A percentile compares a stretch with the other conserved stretches of the same genome.
phyloP scores from a whole-genome alignment of 1,140 invertebrate species.

The Apis florea region DNA sequence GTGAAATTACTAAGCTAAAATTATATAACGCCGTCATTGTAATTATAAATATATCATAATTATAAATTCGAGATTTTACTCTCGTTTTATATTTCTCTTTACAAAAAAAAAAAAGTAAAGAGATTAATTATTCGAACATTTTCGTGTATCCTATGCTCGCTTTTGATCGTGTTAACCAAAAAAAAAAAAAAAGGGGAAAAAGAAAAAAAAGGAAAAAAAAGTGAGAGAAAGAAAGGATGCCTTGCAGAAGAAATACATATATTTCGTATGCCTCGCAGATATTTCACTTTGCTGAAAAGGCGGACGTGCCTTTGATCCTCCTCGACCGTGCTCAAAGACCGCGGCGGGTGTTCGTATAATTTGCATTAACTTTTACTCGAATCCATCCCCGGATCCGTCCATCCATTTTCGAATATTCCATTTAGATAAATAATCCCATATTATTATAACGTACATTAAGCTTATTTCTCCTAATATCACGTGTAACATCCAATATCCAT shows the following conservation, averaged over 20 bases:
- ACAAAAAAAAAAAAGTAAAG: no score
- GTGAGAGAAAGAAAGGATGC: background rate
- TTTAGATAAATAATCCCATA: background rate
- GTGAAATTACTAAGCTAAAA: no score
- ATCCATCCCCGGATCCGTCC: background rate
- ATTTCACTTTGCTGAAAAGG: constrained; percentile 30
- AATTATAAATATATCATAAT: no score
- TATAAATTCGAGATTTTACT: no score
- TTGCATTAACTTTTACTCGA: constrained; percentile 31
- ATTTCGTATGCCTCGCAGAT: constrained; percentile 36
- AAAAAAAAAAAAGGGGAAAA: no score
- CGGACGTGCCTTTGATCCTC: constrained; percentile 21
- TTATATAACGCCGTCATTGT: no score
- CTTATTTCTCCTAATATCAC: background rate
- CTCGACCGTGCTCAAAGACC: constrained; percentile 20
- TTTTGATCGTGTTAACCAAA: no score
- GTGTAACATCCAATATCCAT: no score
- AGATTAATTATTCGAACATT: no score
- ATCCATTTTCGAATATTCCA: background rate
- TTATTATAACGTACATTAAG: background rate
- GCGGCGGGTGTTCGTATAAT: constrained; percentile 3
- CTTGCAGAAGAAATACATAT: constrained; percentile 20
- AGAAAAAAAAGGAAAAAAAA: no score
- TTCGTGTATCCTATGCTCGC: no score
- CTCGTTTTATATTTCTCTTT: no score